These are phyloP conservation scores for Oenanthe melanoleuca DNA, from an alignment of 2,113 vertebrate species.

Conservation along the genomic window DNA sequence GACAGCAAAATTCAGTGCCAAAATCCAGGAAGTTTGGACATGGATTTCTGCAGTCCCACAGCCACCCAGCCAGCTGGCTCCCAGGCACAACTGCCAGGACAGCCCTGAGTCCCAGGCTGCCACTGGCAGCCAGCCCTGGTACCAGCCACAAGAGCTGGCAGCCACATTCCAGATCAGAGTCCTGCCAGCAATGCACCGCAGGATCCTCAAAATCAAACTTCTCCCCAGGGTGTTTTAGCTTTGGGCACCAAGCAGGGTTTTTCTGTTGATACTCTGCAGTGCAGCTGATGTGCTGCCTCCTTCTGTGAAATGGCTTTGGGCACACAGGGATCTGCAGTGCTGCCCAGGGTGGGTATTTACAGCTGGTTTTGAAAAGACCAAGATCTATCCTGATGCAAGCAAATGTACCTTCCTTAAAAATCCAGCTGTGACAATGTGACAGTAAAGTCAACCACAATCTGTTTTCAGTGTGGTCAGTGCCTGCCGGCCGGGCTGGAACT, in stretches of 20 bases:
- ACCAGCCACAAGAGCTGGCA: not conserved
- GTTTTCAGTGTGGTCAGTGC: not conserved
- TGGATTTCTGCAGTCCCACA: not conserved
- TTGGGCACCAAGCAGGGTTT: not conserved
- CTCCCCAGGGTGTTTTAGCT: accelerated
- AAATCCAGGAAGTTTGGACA: not conserved
- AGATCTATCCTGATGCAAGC: not conserved
- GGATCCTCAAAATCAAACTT: not conserved
- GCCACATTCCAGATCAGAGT: not conserved
- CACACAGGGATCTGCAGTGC: no score
- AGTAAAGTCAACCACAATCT: not conserved
- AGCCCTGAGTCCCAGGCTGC: not conserved
- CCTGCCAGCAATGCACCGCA: accelerated
- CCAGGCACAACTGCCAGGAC: not conserved
- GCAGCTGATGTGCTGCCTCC: not conserved
- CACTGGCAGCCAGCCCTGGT: not conserved
- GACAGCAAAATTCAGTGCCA: not conserved
- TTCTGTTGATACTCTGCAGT: accelerated
- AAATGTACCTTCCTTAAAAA: not conserved
- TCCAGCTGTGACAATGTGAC: not conserved
- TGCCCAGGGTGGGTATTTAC: accelerated
- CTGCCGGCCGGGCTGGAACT: not conserved
- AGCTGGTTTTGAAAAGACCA: not conserved
- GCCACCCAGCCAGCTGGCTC: not conserved
- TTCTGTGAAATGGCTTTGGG: not conserved